Conservation (phyloP, 1,140 invertebrate genomes). For the Muscidifurax raptorellus region DNA sequence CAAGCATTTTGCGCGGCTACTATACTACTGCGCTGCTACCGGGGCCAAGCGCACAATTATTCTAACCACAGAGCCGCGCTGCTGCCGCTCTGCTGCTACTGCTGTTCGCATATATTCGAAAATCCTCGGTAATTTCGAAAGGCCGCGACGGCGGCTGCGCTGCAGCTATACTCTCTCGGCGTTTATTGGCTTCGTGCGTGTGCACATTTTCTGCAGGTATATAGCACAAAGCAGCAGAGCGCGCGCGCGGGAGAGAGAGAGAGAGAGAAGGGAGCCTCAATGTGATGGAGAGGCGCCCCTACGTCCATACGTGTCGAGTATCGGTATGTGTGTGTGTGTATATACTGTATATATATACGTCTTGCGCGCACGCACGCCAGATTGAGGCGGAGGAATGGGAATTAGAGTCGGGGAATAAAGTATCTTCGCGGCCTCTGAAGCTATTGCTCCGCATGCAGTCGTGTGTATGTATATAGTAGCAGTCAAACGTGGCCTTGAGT, state of each 20-base stretch:
- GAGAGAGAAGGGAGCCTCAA: neutral
- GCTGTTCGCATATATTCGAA: slow-evolving; percentile 48
- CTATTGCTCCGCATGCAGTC: neutral
- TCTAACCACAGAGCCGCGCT: slow-evolving; percentile 45
- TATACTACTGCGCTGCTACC: neutral
- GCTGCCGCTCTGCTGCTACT: neutral
- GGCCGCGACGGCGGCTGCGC: slow-evolving; percentile 14
- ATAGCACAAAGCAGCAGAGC: neutral
- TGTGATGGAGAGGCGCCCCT: slow-evolving; percentile 8
- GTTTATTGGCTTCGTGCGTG: slow-evolving; percentile 39
- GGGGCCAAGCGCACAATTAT: slow-evolving; percentile 41
- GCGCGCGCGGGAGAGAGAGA: neutral
- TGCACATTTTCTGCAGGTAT: slow-evolving; percentile 38
- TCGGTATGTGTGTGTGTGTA: neutral
- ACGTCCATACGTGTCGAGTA: slow-evolving; percentile 7
- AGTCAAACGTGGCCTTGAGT: slow-evolving; percentile 42
- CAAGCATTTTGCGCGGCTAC: neutral
- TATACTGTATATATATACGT: no score
- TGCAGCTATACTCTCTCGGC: neutral
- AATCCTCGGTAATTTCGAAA: slow-evolving; percentile 52
- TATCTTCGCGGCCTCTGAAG: slow-evolving; percentile 28
- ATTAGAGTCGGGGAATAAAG: slow-evolving; percentile 49
- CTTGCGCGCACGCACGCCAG: slow-evolving; percentile 11
- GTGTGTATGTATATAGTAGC: slow-evolving; percentile 10
- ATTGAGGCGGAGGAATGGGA: slow-evolving; percentile 39